These are phyloP conservation scores for Therioaphis trifolii DNA, from an alignment of 2,888 invertebrate genomes.

Conservation along the genomic window DNA sequence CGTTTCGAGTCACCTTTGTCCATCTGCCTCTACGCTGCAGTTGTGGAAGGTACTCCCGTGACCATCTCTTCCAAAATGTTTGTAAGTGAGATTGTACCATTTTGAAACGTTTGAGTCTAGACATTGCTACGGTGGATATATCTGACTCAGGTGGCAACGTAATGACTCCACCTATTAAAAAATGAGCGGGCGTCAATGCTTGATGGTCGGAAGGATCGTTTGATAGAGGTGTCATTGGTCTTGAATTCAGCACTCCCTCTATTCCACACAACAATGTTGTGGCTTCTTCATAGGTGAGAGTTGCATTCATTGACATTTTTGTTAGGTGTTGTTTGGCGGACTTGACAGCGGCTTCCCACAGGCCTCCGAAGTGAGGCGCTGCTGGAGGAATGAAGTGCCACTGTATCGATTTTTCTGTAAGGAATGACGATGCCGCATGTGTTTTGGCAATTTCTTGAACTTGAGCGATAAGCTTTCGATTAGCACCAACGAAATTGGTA, in stretches of 20 bases:
- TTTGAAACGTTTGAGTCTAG: not conserved
- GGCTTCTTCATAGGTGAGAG: not conserved
- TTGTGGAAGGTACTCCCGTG: not conserved
- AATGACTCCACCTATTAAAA: no score
- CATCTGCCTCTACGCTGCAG: not conserved
- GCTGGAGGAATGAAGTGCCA: no score
- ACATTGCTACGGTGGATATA: not conserved
- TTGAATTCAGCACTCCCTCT: not conserved
- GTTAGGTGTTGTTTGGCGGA: not conserved
- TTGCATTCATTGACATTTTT: not conserved
- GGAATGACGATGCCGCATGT: not conserved
- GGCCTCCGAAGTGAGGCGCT: no score
- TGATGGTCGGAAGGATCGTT: no score
- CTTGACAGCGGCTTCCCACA: no score
- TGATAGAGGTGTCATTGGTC: no score
- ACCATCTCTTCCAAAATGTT: conserved; percentile 15
- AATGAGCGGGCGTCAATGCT: no score
- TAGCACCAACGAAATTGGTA: conserved; percentile 7
- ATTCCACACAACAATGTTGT: not conserved
- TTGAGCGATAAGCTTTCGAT: not conserved
- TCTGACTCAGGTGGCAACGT: not conserved
- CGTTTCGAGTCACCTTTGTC: not conserved
- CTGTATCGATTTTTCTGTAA: not conserved
- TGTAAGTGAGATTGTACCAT: not conserved
- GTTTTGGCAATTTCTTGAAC: not conserved